phyloP scores from a whole-genome alignment of 2,113 vertebrate species.

The Ammospiza nelsoni region DNA sequence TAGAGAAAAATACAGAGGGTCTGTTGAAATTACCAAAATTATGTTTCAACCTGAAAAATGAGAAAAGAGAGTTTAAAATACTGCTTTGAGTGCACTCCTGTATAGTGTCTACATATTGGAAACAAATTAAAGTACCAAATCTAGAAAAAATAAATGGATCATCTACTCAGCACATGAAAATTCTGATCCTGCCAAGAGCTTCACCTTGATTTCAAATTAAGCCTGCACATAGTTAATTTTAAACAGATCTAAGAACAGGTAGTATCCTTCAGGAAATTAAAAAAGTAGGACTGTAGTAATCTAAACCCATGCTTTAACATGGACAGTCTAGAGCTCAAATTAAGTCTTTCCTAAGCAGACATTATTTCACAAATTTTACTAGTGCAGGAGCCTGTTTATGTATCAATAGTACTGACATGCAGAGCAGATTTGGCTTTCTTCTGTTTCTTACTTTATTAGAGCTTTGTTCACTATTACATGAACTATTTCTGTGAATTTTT shows the following conservation, averaged over 20 bases:
- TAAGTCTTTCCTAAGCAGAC: slow-evolving; percentile 40
- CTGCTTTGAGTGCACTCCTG: not conserved
- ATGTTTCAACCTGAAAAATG: slow-evolving; percentile 9
- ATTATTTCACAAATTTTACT: slow-evolving; percentile 46
- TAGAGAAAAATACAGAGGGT: slow-evolving; percentile 7
- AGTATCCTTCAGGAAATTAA: not conserved
- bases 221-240: not conserved
- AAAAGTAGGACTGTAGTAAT: not conserved
- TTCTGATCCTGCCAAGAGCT: not conserved
- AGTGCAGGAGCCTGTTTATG: slow-evolving; percentile 11
- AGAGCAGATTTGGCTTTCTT: slow-evolving; percentile 68
- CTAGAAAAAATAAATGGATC: not conserved
- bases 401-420: not conserved
- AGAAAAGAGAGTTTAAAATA: not conserved
- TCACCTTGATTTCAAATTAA: not conserved
- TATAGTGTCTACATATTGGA: not conserved
- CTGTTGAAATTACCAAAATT: not conserved
- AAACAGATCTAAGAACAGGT: not conserved
- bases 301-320: not conserved
- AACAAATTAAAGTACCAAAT: slow-evolving; percentile 29
- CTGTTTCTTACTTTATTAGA: slow-evolving; percentile 70
- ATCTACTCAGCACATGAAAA: slow-evolving; percentile 12
- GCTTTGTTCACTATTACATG: slow-evolving; percentile 57
- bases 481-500: slow-evolving; percentile 50
- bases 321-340: slow-evolving; percentile 16